phyloP scores from a whole-genome alignment of 1,140 invertebrate genomes.

The Zaprionus ornatus region DNA sequence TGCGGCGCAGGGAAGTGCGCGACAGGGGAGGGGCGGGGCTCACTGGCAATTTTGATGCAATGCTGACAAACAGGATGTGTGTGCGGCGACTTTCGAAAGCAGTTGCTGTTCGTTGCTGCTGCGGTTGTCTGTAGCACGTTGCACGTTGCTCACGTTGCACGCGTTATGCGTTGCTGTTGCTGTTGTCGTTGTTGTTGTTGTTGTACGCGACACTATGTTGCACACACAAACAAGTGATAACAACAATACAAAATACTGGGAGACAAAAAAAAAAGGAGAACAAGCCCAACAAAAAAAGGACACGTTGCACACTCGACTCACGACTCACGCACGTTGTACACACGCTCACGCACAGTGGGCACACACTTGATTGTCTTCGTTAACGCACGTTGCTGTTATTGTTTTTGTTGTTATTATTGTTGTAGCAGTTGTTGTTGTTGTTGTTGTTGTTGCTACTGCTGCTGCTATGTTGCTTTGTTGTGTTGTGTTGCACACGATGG shows the following conservation, averaged over 20 bases:
- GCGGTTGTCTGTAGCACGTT: conserved; percentile 1
- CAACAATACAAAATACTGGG: conserved; percentile 10
- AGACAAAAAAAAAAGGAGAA: conserved; percentile 21
- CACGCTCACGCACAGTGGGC: conserved; percentile 1
- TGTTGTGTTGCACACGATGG: conserved; percentile 8
- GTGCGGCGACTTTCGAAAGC: conserved; percentile 73
- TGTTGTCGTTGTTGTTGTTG: conserved; percentile 27
- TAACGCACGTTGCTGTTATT: conserved; percentile 7
- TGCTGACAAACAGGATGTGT: conserved; percentile 70
- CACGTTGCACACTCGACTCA: conserved; percentile 25
- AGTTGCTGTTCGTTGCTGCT: conserved; percentile 41
- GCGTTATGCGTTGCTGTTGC: neutral
- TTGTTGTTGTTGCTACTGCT: conserved; percentile 1
- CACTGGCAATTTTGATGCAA: conserved; percentile 52
- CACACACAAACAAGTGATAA: conserved; percentile 20
- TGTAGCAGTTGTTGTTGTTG: conserved; percentile 3
- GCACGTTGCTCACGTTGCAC: conserved; percentile 7
- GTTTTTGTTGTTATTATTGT: conserved; percentile 8
- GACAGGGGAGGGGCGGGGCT: neutral
- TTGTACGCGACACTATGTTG: conserved; percentile 2
- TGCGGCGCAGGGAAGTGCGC: neutral
- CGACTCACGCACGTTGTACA: neutral
- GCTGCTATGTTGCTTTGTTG: conserved; percentile 1
- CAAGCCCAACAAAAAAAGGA: conserved; percentile 30
- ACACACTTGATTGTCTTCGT: neutral